Percentiles rank a stretch among this genome's conserved stretches.
These are phyloP conservation scores for Mus caroli DNA, from an alignment of 2,797 vertebrate species.

Conservation along the genomic window DNA sequence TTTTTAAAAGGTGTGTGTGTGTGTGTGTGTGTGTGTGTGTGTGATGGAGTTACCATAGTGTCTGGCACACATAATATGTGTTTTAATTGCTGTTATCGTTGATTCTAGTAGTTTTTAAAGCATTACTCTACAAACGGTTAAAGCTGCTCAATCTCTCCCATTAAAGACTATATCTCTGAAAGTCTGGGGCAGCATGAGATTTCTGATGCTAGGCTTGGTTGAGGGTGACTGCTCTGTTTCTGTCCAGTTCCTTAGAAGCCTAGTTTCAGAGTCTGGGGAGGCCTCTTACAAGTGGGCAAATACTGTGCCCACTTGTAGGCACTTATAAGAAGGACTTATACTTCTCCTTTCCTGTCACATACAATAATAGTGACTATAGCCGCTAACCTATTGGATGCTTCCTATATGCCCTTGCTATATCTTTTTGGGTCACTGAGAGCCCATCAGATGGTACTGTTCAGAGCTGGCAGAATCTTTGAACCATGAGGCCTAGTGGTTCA, in stretches of 20 bases:
- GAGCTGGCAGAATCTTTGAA: background rate
- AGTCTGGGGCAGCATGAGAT: background rate
- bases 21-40: background rate
- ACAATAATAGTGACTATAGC: background rate
- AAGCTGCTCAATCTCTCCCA: background rate
- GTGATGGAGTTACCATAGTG: background rate
- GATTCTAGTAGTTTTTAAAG: background rate
- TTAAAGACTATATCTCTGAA: background rate
- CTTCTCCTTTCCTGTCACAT: background rate
- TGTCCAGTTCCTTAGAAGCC: background rate
- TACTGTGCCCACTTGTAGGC: background rate
- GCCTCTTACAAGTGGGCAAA: background rate
- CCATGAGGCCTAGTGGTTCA: background rate
- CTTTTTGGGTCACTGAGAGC: background rate
- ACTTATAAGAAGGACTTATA: too few species aligned
- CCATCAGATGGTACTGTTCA: background rate
- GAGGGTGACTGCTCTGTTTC: slow-evolving; percentile 5
- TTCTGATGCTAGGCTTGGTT: background rate
- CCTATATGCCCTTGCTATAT: background rate
- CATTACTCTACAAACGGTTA: background rate
- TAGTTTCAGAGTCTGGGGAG: background rate
- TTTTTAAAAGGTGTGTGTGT: too few species aligned
- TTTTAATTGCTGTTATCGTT: background rate
- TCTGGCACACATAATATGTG: background rate
- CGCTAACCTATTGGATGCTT: background rate